A percentile compares a stretch with the other conserved stretches of the same genome.
These are phyloP conservation scores for Resseliella maxima DNA, from an alignment of 2,888 invertebrate genomes.

Conservation along the genomic window DNA sequence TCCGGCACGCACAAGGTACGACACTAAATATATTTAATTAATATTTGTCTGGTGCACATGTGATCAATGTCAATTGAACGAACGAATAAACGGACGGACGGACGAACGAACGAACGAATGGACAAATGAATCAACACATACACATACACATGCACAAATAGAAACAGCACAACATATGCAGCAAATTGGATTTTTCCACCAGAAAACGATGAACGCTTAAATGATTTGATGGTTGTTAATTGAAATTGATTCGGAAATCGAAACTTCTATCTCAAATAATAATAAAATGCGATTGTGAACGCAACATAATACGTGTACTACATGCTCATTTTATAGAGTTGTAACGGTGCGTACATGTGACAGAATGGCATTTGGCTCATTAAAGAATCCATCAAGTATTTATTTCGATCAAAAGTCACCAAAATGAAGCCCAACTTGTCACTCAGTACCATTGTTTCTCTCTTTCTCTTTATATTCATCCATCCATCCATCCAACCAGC, in stretches of 20 bases:
- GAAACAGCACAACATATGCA: slow-evolving; percentile 18
- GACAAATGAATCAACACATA: neutral
- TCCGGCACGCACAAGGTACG: neutral
- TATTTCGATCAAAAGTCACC: neutral
- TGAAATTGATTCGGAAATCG: slow-evolving; percentile 23
- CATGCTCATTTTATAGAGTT: too few species aligned
- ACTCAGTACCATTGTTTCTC: neutral
- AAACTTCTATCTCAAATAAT: slow-evolving; percentile 38
- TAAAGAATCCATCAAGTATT: slow-evolving; percentile 16
- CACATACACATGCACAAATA: neutral
- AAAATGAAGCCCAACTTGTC: neutral
- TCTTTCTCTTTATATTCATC: neutral
- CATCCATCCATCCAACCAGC: too few species aligned
- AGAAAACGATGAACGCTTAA: neutral
- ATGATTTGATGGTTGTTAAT: slow-evolving; percentile 12
- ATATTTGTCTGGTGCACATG: slow-evolving; percentile 51
- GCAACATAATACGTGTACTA: too few species aligned
- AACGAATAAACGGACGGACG: neutral
- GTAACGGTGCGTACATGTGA: too few species aligned
- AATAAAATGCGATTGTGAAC: neutral
- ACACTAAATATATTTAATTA: slow-evolving; percentile 43
- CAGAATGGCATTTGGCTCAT: neutral
- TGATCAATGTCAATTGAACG: slow-evolving; percentile 13
- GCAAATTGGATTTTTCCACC: slow-evolving; percentile 31
- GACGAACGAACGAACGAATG: neutral